Percentiles rank a stretch among this genome's conserved stretches.
Conservation (phyloP, 2,888 invertebrate species). For the Pseudococcus viburni region DNA sequence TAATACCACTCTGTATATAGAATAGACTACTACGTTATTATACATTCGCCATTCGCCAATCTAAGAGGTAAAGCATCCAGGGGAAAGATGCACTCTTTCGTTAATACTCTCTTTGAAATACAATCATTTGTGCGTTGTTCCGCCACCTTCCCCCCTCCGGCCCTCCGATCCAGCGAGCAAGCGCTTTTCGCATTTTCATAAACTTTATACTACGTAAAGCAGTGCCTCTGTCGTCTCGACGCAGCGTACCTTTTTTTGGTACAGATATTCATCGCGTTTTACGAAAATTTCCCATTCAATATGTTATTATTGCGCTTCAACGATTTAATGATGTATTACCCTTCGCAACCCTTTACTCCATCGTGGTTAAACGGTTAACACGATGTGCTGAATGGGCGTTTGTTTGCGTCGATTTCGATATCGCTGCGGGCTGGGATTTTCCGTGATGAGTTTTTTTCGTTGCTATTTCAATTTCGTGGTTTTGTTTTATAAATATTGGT, state of each 20-base stretch:
- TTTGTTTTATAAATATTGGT: conserved; percentile 12
- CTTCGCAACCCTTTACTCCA: background rate
- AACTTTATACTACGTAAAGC: background rate
- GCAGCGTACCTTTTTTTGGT: background rate
- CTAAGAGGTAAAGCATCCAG: conserved; percentile 10
- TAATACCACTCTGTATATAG: conserved; percentile 56
- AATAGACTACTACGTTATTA: conserved; percentile 36
- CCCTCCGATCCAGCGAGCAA: background rate
- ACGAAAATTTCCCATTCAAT: conserved; percentile 60
- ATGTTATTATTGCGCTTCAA: conserved; percentile 66
- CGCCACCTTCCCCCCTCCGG: background rate
- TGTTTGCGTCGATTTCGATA: background rate
- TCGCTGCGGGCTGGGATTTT: background rate
- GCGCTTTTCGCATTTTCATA: conserved; percentile 53
- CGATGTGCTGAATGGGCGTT: conserved; percentile 17
- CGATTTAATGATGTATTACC: conserved; percentile 51
- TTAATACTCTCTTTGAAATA: conserved; percentile 66
- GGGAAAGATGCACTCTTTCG: conserved; percentile 63
- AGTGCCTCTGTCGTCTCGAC: no score
- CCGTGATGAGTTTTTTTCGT: background rate
- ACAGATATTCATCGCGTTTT: background rate
- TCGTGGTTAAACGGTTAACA: conserved; percentile 2
- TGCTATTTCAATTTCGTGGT: background rate
- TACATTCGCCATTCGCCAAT: conserved; percentile 24
- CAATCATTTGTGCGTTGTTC: conserved; percentile 62